Evolutionary conservation across 2,113 vertebrate genomes (phyloP), one percentile per base, ranked within the genome.

Genomic region (Trematocara unimaculatum): DNA sequence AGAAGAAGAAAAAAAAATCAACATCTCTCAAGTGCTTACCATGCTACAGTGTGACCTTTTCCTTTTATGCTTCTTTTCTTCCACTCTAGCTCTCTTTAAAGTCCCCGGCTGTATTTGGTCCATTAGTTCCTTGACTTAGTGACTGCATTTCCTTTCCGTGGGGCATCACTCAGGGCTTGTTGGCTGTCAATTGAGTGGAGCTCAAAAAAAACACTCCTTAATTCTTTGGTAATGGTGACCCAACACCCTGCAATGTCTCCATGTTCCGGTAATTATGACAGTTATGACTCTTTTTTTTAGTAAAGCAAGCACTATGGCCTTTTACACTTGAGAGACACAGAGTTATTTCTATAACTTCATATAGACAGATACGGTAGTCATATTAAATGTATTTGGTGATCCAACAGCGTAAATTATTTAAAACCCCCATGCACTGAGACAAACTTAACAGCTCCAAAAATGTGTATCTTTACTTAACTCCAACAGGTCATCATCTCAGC

Each of bases 131-230:
- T 78, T 78, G 89, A 86, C 51, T 54, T 35, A 84, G 10, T 70
- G 85, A 31, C 72, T 40, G 54, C 38, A 55, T 84, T 91, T 85
- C 31, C 53, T 83, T 87, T 87, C 51, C 18, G 10, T 20, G 31
- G 23, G 20, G 62, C 62, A 91, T 89, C 62, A 83, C 85, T 85
- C 84, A 79, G 84, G 53, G 38, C 58, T 82, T 81, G 83, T 88
- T 79, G 55, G 80, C 64, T 83, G 79, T 78, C 70, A 83, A 35
- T 45, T 35, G 20, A 49, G 23, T 15, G 11, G 9, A 23, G 77
- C 54, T 62, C 4, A 2, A 33, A 10, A 78, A 70, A 40, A 10
- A 38, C 5, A 2, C 31, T 86, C 72, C 31, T 45, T 18, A 58
- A 78, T 12, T 33, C 33, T 64, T 78, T 82, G 45, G 23, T 29